A percentile compares a stretch with the other conserved stretches of the same genome.
phyloP scores from a whole-genome alignment of 2,888 invertebrate species.

The Ferdinandea cuprea region DNA sequence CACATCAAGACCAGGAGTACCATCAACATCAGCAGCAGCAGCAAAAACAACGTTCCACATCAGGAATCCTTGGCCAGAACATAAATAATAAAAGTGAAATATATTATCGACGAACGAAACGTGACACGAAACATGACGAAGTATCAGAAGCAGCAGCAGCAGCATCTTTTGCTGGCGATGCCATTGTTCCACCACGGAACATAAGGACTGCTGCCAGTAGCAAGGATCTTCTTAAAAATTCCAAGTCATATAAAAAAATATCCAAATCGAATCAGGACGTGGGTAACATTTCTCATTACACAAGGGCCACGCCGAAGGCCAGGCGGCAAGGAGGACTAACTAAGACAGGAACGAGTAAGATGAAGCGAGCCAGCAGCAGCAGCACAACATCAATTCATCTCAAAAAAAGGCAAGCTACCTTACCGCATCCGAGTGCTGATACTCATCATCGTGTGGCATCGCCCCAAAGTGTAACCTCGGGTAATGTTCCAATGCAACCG shows the following conservation, averaged over 20 bases:
- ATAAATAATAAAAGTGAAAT: slow-evolving; percentile 75
- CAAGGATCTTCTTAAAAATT: slow-evolving; percentile 71
- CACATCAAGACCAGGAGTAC: slow-evolving; percentile 65
- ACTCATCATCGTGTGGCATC: slow-evolving; percentile 64
- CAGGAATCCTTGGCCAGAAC: slow-evolving; percentile 70
- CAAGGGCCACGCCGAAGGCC: slow-evolving; percentile 53
- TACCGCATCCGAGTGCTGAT: slow-evolving; percentile 63
- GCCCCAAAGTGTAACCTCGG: slow-evolving; percentile 55
- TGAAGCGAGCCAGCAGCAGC: slow-evolving; percentile 40
- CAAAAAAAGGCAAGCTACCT: slow-evolving; percentile 70
- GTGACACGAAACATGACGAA: slow-evolving; percentile 74
- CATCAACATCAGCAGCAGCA: slow-evolving; percentile 72
- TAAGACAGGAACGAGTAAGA: slow-evolving; percentile 43
- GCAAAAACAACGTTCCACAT: slow-evolving; percentile 72
- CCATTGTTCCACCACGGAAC: slow-evolving; percentile 55
- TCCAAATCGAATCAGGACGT: slow-evolving; percentile 74
- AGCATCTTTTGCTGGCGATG: slow-evolving; percentile 21
- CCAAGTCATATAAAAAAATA: slow-evolving; percentile 72
- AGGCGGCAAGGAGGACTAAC: slow-evolving; percentile 38
- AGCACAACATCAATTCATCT: slow-evolving; percentile 67
- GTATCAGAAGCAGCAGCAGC: slow-evolving; percentile 39
- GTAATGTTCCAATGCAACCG: slow-evolving; percentile 66
- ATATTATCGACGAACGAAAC: slow-evolving; percentile 72
- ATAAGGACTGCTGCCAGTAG: slow-evolving; percentile 33
- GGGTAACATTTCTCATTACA: slow-evolving; percentile 82